Conservation (phyloP, 2,113 vertebrate species). For the Microcebus murinus region DNA sequence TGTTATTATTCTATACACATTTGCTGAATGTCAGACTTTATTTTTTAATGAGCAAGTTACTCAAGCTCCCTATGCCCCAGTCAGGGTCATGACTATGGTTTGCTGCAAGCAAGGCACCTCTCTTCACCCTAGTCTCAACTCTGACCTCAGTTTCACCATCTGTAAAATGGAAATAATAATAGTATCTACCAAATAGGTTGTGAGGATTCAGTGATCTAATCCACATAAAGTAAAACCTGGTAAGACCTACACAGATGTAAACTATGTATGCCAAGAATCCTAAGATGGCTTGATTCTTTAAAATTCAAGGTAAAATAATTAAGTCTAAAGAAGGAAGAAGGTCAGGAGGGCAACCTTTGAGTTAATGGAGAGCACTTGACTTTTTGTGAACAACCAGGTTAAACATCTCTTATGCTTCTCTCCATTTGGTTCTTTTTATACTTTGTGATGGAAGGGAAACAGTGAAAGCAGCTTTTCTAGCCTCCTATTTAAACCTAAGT, state of each 20-base stretch:
- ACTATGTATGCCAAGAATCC: background rate
- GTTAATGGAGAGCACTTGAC: background rate
- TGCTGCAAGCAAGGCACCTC: background rate
- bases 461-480: background rate
- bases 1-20: no score
- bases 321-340: background rate
- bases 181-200: background rate
- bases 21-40: background rate
- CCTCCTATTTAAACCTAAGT: background rate
- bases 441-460: background rate
- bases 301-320: background rate
- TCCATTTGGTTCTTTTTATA: background rate
- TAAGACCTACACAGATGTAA: background rate
- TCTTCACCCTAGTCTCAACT: background rate
- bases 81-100: background rate
- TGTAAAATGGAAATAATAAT: background rate
- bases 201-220: background rate
- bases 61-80: background rate
- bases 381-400: background rate
- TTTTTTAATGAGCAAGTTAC: slow-evolving; percentile 23
- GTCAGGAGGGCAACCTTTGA: background rate
- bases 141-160: background rate
- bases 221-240: background rate
- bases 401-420: background rate
- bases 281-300: background rate